These are phyloP conservation scores for Pseudanteris insignis DNA, from an alignment of 2,888 invertebrate genomes.

Conservation along the genomic window DNA sequence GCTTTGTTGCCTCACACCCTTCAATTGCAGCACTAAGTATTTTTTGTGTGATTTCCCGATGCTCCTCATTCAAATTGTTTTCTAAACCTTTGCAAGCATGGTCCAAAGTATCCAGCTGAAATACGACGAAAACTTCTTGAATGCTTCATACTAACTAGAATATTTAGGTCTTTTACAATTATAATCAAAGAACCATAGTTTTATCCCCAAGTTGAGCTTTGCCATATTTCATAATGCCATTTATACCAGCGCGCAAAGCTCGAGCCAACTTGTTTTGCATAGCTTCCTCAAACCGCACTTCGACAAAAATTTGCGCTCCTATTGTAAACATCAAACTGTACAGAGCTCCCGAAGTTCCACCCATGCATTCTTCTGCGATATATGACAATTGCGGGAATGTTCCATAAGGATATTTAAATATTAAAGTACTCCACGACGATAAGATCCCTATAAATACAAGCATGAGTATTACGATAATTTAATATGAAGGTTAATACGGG, in stretches of 20 bases:
- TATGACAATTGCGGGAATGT: slow-evolving; percentile 69
- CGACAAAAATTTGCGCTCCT: slow-evolving; percentile 67
- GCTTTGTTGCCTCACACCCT: slow-evolving; percentile 68
- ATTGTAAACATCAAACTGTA: slow-evolving; percentile 81
- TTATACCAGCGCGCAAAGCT: slow-evolving; percentile 70
- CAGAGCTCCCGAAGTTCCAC: slow-evolving; percentile 82
- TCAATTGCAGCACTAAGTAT: slow-evolving; percentile 66
- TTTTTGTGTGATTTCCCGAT: slow-evolving; percentile 60
- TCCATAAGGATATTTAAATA: slow-evolving; percentile 64
- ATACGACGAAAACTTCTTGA: too few relatives aligned
- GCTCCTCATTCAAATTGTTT: slow-evolving; percentile 54
- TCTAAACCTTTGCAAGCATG: slow-evolving; percentile 67
- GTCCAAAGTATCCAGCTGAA: slow-evolving; percentile 71
- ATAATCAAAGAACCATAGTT: slow-evolving; percentile 84
- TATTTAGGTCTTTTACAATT: too few relatives aligned
- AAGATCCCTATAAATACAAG: too few relatives aligned
- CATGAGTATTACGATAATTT: too few relatives aligned
- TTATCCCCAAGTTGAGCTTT: slow-evolving; percentile 78
- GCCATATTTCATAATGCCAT: slow-evolving; percentile 75
- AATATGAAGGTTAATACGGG: too few relatives aligned
- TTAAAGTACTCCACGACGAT: too few relatives aligned
- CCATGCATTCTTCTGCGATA: slow-evolving; percentile 77
- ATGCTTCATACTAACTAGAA: too few relatives aligned
- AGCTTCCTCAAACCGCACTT: slow-evolving; percentile 28
- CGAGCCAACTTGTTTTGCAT: slow-evolving; percentile 67